A percentile compares a stretch with the other conserved stretches of the same genome.
phyloP scores from a whole-genome alignment of 2,113 vertebrate species.

The Colossoma macropomum region DNA sequence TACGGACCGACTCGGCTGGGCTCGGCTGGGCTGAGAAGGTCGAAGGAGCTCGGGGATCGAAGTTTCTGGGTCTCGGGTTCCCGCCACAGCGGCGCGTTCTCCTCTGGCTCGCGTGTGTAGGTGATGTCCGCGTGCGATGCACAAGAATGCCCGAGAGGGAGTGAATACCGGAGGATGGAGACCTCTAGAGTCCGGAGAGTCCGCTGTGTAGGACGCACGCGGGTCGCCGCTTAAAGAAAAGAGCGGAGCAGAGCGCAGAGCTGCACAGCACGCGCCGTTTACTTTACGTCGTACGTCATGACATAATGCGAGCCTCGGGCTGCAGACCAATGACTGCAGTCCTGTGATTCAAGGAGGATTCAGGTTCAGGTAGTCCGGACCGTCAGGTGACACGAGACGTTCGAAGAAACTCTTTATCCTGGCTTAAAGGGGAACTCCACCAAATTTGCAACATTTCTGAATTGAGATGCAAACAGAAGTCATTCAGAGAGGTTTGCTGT shows the following conservation, averaged over 20 bases:
- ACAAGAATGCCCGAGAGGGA: slow-evolving; percentile 67
- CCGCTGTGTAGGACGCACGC: slow-evolving; percentile 2
- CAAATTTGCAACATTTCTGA: too few species aligned
- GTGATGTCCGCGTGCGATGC: slow-evolving; percentile 64
- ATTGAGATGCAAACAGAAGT: too few species aligned
- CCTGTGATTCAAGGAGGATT: not conserved
- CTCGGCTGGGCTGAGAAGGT: too few species aligned
- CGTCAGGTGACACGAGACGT: not conserved
- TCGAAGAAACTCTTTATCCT: too few species aligned
- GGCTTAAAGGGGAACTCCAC: too few species aligned
- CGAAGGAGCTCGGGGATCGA: slow-evolving; percentile 38
- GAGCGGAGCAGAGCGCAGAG: not conserved
- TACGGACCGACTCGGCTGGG: not conserved
- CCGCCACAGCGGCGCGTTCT: slow-evolving; percentile 27
- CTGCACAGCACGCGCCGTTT: not conserved
- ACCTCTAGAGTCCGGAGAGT: slow-evolving; percentile 81
- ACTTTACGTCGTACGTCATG: slow-evolving; percentile 15
- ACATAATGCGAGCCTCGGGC: not conserved
- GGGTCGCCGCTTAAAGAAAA: slow-evolving; percentile 2
- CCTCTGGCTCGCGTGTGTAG: slow-evolving; percentile 53
- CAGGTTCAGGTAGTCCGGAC: not conserved
- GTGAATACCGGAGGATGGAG: slow-evolving; percentile 81
- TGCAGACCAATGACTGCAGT: not conserved
- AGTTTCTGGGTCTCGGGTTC: slow-evolving; percentile 69
- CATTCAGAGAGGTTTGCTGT: too few species aligned